Percentiles rank a stretch among this genome's conserved stretches.
phyloP scores from a whole-genome alignment of 2,888 invertebrate genomes.

The Electrophaes corylata region DNA sequence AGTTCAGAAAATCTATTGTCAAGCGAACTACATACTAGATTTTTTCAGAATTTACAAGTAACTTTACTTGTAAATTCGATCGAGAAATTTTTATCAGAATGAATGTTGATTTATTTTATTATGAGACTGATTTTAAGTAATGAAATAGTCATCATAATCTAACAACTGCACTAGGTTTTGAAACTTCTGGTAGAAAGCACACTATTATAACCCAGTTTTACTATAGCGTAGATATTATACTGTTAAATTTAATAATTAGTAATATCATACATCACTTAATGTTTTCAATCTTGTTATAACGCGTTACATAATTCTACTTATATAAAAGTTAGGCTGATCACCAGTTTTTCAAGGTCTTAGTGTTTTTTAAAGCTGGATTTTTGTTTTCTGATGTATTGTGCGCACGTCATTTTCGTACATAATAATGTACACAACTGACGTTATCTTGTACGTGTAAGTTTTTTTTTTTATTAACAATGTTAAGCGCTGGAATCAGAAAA shows the following conservation, averaged over 20 bases:
- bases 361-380: slow-evolving; percentile 19
- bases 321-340: slow-evolving; percentile 16
- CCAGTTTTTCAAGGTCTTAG: slow-evolving; percentile 29
- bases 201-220: slow-evolving; percentile 21
- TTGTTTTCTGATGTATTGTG: slow-evolving; percentile 1
- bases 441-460: neutral
- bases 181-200: slow-evolving; percentile 35
- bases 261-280: slow-evolving; percentile 10
- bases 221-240: slow-evolving; percentile 15
- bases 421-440: neutral
- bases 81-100: slow-evolving; percentile 31
- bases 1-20: neutral
- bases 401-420: neutral
- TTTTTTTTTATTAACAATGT: neutral
- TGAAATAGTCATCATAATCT: slow-evolving; percentile 61
- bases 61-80: no score
- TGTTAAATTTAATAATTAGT: slow-evolving; percentile 16
- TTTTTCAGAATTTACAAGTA: slow-evolving; percentile 13
- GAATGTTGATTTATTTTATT: slow-evolving; percentile 59
- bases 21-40: slow-evolving; percentile 6
- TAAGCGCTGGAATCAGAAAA: neutral
- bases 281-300: slow-evolving; percentile 17
- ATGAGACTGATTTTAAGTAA: slow-evolving; percentile 83
- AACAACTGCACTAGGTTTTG: slow-evolving; percentile 53
- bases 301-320: slow-evolving; percentile 6